Evolutionary conservation across 1,140 invertebrate species (phyloP), one percentile per base, ranked within the genome.

Genomic region (Prorops nasuta): DNA sequence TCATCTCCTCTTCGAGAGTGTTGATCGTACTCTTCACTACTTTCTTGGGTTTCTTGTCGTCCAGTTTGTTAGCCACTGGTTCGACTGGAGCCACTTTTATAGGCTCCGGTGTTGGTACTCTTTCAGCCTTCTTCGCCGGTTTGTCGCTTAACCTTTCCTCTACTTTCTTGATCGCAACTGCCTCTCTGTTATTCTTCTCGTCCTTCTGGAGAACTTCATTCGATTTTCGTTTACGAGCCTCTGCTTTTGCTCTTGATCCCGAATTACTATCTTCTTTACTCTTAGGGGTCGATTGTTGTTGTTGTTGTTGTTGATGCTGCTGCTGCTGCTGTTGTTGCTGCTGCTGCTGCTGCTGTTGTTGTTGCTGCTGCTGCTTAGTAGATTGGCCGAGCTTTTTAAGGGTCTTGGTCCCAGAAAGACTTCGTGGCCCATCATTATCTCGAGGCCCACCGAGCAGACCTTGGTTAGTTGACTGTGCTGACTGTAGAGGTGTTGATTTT

Each of bases 161-260:
- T 81, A 79, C 67, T 83, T 88, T 83, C 83, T 84, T 80, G 81
- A 86, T 59, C 85, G 82, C 54, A 87, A 80, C 71, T 55, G 79
- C 80, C 71, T 74, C 65, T 72, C 85, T 79, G 72, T 71, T 60
- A 72, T 79, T 76, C 78, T 84, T 83, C 63, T 80, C 70, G 54
- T 78, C 72, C 53, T 77, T 77, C 42, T 67, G 58, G 20, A 41
- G 38, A 41, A 59, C 64, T 69, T 81, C 80, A 74, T 73, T 77
- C 65, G 80, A 68, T 84, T 83, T 83, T 84, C 79, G 70, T 59
- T 78, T 77, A 44, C 76, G 65, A 61, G 66, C 53, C 42, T 81
- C 81, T 41, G 74, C 73, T 65, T 74, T 80, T 74, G 60, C 59
- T 77, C 66, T 66, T 21, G 49, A 31, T 48, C 34, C 41, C 21